These are phyloP conservation scores for Oryzias curvinotus DNA, from an alignment of 2,113 vertebrate species.

Conservation along the genomic window DNA sequence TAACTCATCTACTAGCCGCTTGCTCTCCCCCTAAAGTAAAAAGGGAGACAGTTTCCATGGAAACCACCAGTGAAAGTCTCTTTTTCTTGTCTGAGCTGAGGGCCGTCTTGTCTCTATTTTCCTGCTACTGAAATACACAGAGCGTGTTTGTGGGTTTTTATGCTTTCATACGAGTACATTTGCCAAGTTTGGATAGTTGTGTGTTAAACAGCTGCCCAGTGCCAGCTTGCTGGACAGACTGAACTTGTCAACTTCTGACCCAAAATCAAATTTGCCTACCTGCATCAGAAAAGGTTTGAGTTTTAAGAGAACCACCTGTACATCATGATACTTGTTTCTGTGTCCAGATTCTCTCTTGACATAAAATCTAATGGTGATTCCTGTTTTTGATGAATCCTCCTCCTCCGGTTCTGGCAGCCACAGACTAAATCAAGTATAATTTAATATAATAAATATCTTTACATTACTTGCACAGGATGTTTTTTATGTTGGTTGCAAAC, in stretches of 20 bases:
- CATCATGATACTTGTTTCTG: conserved; percentile 4
- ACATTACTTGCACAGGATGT: too few species aligned
- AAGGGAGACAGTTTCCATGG: conserved; percentile 79
- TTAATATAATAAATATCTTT: too few species aligned
- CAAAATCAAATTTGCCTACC: conserved; percentile 20
- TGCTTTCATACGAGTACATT: conserved; percentile 41
- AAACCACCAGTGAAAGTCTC: conserved; percentile 75
- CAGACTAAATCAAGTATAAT: background rate
- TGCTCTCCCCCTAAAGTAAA: conserved; percentile 64
- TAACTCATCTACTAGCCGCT: conserved; percentile 53
- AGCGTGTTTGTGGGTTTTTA: conserved; percentile 31
- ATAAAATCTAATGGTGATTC: conserved; percentile 52
- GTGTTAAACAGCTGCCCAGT: conserved; percentile 17
- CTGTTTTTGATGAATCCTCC: conserved; percentile 57
- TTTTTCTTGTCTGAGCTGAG: conserved; percentile 61
- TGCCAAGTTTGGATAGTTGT: conserved; percentile 24
- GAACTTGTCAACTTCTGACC: conserved; percentile 10
- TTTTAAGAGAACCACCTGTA: conserved; percentile 12
- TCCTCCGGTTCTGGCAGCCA: conserved; percentile 18
- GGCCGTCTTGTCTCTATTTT: conserved; percentile 68
- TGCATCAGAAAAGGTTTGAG: conserved; percentile 11
- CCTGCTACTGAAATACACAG: conserved; percentile 39
- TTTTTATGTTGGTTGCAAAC: too few species aligned
- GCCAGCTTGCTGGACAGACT: conserved; percentile 11
- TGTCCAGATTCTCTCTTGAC: conserved; percentile 26